These are phyloP conservation scores for Oreotrochilus melanogaster DNA, from an alignment of 2,113 vertebrate genomes.

Conservation along the genomic window DNA sequence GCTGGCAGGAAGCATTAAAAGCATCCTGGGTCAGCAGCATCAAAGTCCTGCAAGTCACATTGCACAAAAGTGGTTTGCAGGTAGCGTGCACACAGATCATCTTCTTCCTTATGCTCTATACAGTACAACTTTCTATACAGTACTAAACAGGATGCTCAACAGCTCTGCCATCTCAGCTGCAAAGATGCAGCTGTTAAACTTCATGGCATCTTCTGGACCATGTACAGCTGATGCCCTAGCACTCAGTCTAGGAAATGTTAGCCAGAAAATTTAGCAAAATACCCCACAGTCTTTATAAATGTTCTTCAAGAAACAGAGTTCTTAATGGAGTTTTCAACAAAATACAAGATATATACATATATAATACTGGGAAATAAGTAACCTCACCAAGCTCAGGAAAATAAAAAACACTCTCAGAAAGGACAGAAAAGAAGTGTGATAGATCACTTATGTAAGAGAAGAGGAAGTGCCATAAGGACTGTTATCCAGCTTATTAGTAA, in stretches of 20 bases:
- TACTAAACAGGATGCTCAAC: neutral
- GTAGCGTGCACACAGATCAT: neutral
- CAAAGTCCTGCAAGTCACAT: rapidly evolving
- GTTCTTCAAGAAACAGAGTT: neutral
- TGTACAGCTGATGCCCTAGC: neutral
- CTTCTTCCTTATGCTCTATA: neutral
- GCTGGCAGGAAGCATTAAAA: neutral
- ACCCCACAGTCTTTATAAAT: neutral
- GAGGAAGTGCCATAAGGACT: neutral
- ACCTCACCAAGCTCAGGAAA: neutral
- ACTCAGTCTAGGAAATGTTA: neutral
- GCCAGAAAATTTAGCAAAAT: neutral
- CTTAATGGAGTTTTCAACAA: neutral
- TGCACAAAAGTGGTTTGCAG: neutral
- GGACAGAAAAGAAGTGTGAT: neutral
- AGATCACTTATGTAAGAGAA: constrained; percentile 36
- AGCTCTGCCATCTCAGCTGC: neutral
- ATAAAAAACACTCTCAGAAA: neutral
- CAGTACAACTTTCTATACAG: neutral
- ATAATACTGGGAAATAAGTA: neutral
- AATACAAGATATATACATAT: too few relatives aligned
- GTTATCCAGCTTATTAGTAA: constrained; percentile 1
- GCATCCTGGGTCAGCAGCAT: neutral
- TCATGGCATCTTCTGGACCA: neutral
- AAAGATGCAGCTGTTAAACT: neutral